These are phyloP conservation scores for Pterophyllum scalare DNA, from an alignment of 2,113 vertebrate species.

Conservation along the genomic window DNA sequence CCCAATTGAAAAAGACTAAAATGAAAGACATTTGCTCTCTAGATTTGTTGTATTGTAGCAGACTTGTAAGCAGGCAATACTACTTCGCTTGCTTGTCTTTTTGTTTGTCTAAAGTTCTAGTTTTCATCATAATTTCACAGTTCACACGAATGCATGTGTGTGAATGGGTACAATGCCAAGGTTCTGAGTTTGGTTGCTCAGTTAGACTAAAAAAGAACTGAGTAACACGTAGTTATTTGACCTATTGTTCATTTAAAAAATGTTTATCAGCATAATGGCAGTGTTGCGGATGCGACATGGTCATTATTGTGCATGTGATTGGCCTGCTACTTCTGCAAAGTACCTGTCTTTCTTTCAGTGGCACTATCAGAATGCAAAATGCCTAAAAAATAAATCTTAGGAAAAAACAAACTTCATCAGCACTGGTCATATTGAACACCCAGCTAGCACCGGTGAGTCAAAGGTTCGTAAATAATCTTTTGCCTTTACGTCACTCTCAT, in stretches of 20 bases:
- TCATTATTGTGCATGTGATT: neutral
- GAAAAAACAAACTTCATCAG: neutral
- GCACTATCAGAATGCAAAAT: no score
- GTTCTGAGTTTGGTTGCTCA: no score
- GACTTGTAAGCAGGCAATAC: neutral
- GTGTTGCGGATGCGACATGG: neutral
- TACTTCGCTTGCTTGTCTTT: neutral
- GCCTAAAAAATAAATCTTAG: neutral
- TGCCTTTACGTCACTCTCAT: no score
- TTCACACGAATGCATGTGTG: no score
- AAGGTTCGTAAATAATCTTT: neutral
- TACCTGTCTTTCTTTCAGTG: slow-evolving; percentile 4
- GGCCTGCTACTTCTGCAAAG: neutral
- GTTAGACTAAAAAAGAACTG: neutral
- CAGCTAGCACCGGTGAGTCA: neutral
- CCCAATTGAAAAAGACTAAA: no score
- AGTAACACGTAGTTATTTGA: neutral
- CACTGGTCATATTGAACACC: neutral
- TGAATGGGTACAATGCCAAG: no score
- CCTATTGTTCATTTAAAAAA: slow-evolving; percentile 2
- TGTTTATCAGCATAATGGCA: neutral
- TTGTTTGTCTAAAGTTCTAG: neutral
- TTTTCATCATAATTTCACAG: neutral
- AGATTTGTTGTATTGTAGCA: neutral
- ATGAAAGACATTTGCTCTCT: no score